Conservation (phyloP, 2,888 invertebrate genomes). For the Drosophila anomalata region DNA sequence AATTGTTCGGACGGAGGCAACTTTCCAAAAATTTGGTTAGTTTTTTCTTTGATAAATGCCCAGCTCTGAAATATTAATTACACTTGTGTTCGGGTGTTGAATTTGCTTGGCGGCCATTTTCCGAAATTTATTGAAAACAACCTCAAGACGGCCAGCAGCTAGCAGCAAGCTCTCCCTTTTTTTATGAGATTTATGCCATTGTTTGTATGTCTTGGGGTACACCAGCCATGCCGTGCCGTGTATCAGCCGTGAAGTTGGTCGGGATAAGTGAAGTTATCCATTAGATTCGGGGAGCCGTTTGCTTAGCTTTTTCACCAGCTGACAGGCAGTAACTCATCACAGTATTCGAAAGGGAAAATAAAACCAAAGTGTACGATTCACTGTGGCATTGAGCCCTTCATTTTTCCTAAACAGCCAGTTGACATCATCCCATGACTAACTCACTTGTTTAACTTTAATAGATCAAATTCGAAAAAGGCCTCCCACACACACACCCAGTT, state of each 20-base stretch:
- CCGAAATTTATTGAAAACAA: conserved; percentile 70
- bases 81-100: conserved; percentile 69
- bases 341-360: conserved; percentile 1
- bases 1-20: conserved; percentile 63
- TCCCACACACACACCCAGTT: neutral
- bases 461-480: conserved; percentile 17
- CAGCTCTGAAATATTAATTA: conserved; percentile 77
- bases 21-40: conserved; percentile 69
- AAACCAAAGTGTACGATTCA: no score
- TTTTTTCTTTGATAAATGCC: conserved; percentile 72
- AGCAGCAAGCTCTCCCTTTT: conserved; percentile 11
- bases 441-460: conserved; percentile 22
- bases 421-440: conserved; percentile 39
- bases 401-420: conserved; percentile 15
- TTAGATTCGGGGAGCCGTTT: conserved; percentile 19
- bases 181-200: conserved; percentile 63
- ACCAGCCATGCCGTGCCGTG: neutral
- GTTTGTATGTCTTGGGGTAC: conserved; percentile 48
- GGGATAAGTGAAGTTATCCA: conserved; percentile 35
- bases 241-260: conserved; percentile 5
- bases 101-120: conserved; percentile 49
- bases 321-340: conserved; percentile 36
- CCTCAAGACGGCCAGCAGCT: conserved; percentile 45
- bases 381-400: conserved; percentile 1
- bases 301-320: conserved; percentile 14